Conservation (phyloP, 2,797 vertebrate genomes). For the Enteromius fasciolatus region DNA sequence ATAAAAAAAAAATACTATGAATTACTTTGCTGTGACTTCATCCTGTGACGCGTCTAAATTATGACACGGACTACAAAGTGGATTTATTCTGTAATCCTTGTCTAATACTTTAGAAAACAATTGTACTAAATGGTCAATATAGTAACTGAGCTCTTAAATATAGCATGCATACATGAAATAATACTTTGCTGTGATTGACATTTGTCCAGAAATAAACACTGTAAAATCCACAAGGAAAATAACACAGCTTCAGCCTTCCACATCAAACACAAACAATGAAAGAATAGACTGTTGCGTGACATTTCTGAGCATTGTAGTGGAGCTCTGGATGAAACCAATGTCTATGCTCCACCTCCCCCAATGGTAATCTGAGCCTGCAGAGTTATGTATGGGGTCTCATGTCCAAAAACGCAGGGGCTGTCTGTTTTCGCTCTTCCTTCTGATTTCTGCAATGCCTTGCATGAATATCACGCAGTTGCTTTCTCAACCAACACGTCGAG, state of each 20-base stretch:
- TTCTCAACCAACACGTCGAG: constrained; percentile 23
- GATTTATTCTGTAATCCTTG: not conserved
- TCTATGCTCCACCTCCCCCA: constrained; percentile 74
- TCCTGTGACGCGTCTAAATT: not conserved
- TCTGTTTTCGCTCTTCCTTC: constrained; percentile 76
- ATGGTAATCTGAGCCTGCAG: constrained; percentile 78
- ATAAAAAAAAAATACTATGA: not conserved
- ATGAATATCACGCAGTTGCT: constrained; percentile 37
- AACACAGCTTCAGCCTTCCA: not conserved
- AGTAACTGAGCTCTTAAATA: not conserved
- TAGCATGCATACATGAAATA: not conserved
- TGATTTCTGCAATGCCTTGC: constrained; percentile 48
- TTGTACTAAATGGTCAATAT: not conserved
- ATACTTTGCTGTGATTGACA: not conserved
- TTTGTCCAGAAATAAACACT: not conserved
- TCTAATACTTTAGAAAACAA: constrained; percentile 3
- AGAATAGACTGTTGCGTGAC: constrained; percentile 60
- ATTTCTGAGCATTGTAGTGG: constrained; percentile 59
- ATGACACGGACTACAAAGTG: not conserved
- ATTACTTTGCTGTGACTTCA: not conserved
- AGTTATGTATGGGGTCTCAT: constrained; percentile 76
- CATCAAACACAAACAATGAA: constrained; percentile 3
- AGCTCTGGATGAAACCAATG: constrained; percentile 55
- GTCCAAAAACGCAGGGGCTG: constrained; percentile 77
- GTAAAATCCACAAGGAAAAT: constrained; percentile 9